These are phyloP conservation scores for Metaphire vulgaris DNA, from an alignment of 1,140 invertebrate genomes.

Conservation along the genomic window DNA sequence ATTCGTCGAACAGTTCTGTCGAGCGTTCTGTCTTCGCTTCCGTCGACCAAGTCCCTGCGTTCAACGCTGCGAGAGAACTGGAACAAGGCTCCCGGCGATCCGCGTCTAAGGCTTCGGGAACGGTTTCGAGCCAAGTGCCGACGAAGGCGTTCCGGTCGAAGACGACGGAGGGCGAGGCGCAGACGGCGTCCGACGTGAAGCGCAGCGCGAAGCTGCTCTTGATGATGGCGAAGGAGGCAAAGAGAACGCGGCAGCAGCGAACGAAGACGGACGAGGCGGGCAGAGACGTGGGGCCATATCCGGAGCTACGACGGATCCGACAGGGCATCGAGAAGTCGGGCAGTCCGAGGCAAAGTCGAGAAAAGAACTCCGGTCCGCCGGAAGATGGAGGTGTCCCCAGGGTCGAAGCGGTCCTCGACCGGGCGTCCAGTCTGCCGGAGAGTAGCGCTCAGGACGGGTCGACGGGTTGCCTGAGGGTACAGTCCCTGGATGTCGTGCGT, in stretches of 20 bases:
- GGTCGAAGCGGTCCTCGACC: not conserved
- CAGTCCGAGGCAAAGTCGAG: not conserved
- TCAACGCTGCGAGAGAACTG: constrained; percentile 51
- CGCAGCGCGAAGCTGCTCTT: constrained; percentile 13
- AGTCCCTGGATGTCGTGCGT: not conserved
- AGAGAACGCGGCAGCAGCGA: constrained; percentile 3
- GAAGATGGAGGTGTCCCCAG: not conserved
- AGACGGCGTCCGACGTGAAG: not conserved
- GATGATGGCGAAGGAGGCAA: constrained; percentile 15
- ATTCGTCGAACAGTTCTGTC: not conserved
- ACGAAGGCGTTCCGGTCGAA: not conserved
- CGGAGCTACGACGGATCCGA: not conserved
- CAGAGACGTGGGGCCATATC: not conserved
- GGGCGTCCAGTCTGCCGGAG: not conserved
- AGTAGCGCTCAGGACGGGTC: not conserved
- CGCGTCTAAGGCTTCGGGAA: constrained; percentile 7
- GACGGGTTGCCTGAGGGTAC: not conserved
- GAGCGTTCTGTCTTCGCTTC: constrained; percentile 33
- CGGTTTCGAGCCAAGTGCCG: not conserved
- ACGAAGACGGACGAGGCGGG: not conserved
- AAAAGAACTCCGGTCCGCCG: not conserved
- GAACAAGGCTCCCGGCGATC: constrained; percentile 1
- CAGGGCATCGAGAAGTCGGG: not conserved
- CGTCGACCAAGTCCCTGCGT: constrained; percentile 18
- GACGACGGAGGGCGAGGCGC: not conserved